Base-by-base conservation (phyloP, 92 coral and sea anemone genomes). In the Epizoanthus illoricatus region DNA sequence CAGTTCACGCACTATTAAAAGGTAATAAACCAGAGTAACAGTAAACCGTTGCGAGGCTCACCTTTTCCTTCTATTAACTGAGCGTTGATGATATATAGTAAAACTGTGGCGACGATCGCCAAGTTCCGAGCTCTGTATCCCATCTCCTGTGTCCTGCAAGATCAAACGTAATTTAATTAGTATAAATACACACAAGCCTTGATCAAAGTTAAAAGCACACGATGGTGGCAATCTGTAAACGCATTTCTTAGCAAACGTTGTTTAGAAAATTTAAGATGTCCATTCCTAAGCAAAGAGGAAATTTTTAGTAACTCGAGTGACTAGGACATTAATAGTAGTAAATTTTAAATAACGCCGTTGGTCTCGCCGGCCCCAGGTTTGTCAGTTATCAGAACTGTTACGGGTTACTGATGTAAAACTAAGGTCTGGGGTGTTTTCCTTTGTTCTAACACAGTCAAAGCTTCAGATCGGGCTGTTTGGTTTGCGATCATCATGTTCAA, bases 1-100 rank as follows among this genome's bases (percentile, higher is more conserved):
- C 39, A 19, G 60, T 33, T 33, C 73, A 68, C 73, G 12, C n/a
- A 18, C 73, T 68, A 40, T 39, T 40, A 8, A 68, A 64, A 68
- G 73, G 52, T 33, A 15, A 15, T 40, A 19, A 39, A 36, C 73
- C 4, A 68, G 19, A 15, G 49, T 40, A 13, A 8, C n/a, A 28
- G 71, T 36, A 64, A 64, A 2, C 17, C 0, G 4, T 72, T 49
- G 4, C 7, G 18, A 61, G 8, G 9, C 69, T 62, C 52, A 78
- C 82, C 69, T 78, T 78, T 78, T 23, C 82, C 82, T 23, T 62
- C 82, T 62, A 20, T 43, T 11, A 63, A 64, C 2, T 11, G 82
- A 7, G 71, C 20, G 58, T 78, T 78, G 59, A 78, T 64, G 49
- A 78, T 62, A 3, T 19, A 9, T 21, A 36, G 5, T 78, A 78